Base-by-base conservation (phyloP, 2,888 invertebrate species). In the Acleris holmiana region DNA sequence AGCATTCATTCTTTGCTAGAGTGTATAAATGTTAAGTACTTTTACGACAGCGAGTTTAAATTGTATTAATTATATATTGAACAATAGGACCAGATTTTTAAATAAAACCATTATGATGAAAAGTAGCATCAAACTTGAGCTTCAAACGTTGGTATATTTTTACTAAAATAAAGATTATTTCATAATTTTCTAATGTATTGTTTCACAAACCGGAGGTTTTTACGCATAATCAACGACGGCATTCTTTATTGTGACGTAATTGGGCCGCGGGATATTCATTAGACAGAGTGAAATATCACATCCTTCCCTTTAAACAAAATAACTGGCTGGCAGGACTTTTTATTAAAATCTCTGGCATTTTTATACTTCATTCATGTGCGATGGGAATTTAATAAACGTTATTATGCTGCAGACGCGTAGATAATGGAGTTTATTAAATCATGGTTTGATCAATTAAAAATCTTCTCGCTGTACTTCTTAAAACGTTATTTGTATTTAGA, bases 251-350 rank as follows among this genome's bases (percentile, higher is more conserved):
- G 72, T 77, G 80, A 80, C 79, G 78, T 79, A 83, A 85, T 84
- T 82, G 79, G 80, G 83, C 79, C 80, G 77, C 72, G 67, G 74
- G 73, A 77, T 78, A 82, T 83, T 85, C 76, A 80, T 85, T 81
- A 81, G 74, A 78, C 78, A 67, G 76, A 76, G 76, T 80, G 79
- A 85, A 85, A 85, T 80, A 84, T 83, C 73, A 78, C 75, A 78
- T 80, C 77, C 76, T 76, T 73, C 73, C 75, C 71, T 72, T 76
- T 71, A 82, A 78, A 81, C 82, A 75, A 78, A 80, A 78, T 78
- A 80, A 78, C 75, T 70, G 74, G 73, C 75, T 68, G 73, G 72
- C 69, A 67, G 72, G 70, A 73, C 78, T 78, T 82, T 83, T 78
- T 76, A 82, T 76, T 71, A 76, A 77, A 74, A 72, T 73, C 57